Evolutionary conservation across 2,797 vertebrate genomes (phyloP).

Genomic region (Coendou prehensilis): DNA sequence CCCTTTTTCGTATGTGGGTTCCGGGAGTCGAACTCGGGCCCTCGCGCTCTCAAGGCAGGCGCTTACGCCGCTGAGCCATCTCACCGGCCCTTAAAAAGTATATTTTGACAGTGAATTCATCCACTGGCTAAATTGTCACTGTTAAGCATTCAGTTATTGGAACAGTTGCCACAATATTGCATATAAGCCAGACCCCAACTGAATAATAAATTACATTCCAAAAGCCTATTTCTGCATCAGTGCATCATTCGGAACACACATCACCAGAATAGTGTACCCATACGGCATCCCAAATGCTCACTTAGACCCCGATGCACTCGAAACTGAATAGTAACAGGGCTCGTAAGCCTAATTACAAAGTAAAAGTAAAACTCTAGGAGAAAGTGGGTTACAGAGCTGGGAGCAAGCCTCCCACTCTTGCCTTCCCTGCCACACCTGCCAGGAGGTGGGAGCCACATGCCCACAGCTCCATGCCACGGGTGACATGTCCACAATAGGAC

Average conservation of each 20-base stretch:
- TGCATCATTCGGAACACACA: not conserved
- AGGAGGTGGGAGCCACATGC: not conserved
- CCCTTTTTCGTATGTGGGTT: too few relatives aligned
- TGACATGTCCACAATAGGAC: accelerated
- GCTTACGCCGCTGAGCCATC: too few relatives aligned
- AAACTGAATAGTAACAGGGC: not conserved
- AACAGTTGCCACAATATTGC: not conserved
- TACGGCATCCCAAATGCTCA: not conserved
- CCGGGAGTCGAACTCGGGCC: too few relatives aligned
- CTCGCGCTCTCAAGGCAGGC: too few relatives aligned
- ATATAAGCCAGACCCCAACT: not conserved
- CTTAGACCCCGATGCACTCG: not conserved
- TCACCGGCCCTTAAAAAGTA: not conserved
- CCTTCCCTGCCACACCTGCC: not conserved
- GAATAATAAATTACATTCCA: not conserved
- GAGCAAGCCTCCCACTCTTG: not conserved
- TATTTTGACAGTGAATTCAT: not conserved
- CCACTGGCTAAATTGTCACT: not conserved
- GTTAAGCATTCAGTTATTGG: not conserved
- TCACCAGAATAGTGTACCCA: not conserved
- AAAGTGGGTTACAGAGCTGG: not conserved
- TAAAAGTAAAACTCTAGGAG: not conserved
- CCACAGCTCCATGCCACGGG: not conserved
- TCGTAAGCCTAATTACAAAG: not conserved
- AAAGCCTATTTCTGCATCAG: not conserved